phyloP scores from a whole-genome alignment of 2,888 invertebrate species.

The Iselma pallidipennis region DNA sequence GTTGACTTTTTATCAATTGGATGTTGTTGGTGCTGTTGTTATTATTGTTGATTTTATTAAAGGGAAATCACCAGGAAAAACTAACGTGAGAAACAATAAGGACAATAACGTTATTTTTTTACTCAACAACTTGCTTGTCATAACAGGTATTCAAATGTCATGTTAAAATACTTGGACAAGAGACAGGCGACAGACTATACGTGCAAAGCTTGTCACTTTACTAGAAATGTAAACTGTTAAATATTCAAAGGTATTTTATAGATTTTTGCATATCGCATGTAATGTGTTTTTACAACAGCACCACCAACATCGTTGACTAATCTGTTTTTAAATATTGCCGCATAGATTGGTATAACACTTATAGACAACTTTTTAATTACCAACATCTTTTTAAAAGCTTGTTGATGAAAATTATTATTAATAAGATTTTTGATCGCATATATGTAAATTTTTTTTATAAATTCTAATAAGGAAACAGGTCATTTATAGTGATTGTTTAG shows the following conservation, averaged over 20 bases:
- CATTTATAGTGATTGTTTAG: constrained; percentile 5
- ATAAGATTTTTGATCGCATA: background rate
- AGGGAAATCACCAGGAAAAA: constrained; percentile 4
- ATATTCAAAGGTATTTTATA: constrained; percentile 39
- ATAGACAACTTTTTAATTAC: too few species aligned
- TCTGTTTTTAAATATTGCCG: background rate
- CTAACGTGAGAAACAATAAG: constrained; percentile 42
- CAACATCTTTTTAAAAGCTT: too few species aligned
- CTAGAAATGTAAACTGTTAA: constrained; percentile 44
- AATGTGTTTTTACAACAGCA: constrained; percentile 1
- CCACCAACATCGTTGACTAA: background rate
- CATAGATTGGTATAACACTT: background rate
- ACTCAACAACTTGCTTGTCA: constrained; percentile 46
- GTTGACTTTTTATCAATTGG: background rate
- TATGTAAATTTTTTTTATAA: background rate
- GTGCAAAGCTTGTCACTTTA: constrained; percentile 49
- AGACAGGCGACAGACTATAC: constrained; percentile 48
- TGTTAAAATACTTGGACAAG: constrained; percentile 47
- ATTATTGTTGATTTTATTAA: too few species aligned
- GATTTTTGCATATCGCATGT: constrained; percentile 37
- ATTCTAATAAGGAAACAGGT: constrained; percentile 6
- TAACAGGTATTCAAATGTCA: constrained; percentile 50
- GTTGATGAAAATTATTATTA: background rate
- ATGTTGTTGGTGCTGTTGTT: background rate
- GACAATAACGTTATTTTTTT: constrained; percentile 47